These are phyloP conservation scores for Caenorhabditis sp. DNA, from an alignment of 2,888 invertebrate genomes.

Conservation along the genomic window DNA sequence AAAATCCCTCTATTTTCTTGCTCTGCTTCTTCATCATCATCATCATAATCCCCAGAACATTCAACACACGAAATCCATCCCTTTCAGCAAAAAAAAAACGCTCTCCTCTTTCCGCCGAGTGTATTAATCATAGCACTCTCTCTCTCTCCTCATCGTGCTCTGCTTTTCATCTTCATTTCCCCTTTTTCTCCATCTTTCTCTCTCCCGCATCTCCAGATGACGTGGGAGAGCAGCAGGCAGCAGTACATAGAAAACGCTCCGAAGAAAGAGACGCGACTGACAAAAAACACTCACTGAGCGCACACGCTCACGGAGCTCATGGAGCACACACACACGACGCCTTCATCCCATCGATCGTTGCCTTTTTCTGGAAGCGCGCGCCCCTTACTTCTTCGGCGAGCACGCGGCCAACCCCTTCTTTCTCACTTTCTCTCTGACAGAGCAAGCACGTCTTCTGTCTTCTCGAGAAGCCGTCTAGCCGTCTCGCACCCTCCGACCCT, in stretches of 20 bases:
- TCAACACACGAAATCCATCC: not conserved
- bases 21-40: not conserved
- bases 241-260: slow-evolving; percentile 3
- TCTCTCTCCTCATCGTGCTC: not conserved
- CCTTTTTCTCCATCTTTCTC: not conserved
- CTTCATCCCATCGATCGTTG: slow-evolving; percentile 30
- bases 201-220: slow-evolving; percentile 16
- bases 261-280: not conserved
- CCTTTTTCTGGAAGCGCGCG: slow-evolving; percentile 3
- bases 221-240: slow-evolving; percentile 9
- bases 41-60: not conserved
- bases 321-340: slow-evolving; percentile 2
- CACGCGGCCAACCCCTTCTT: too few species aligned
- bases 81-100: not conserved
- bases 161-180: slow-evolving; percentile 15
- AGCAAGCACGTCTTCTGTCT: slow-evolving; percentile 5
- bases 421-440: not conserved
- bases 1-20: too few species aligned
- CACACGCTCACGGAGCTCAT: not conserved
- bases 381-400: not conserved
- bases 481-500: slow-evolving; percentile 3
- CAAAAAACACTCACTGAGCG: not conserved
- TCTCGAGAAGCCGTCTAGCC: too few species aligned
- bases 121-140: slow-evolving; percentile 43
- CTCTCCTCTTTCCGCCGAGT: too few species aligned